Percentiles rank a stretch among this genome's conserved stretches.
Conservation (phyloP, 2,797 vertebrate species). For the Karalla daura region DNA sequence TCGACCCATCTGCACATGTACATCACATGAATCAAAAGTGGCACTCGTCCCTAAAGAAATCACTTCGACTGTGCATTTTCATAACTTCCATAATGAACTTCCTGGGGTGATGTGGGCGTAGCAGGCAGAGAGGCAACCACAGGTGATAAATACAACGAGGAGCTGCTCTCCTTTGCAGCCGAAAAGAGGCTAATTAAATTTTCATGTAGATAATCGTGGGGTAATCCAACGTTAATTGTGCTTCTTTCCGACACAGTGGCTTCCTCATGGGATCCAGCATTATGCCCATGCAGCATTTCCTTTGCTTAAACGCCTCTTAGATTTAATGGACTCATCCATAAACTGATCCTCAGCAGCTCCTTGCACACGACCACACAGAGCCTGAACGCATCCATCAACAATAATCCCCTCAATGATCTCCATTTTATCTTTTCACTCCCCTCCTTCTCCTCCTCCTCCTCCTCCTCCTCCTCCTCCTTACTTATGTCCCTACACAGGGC, state of each 20-base stretch:
- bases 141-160: slow-evolving; percentile 68
- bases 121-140: slow-evolving; percentile 54
- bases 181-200: slow-evolving; percentile 81
- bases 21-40: slow-evolving; percentile 63
- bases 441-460: slow-evolving; percentile 51
- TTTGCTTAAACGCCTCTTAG: slow-evolving; percentile 79
- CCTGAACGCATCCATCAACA: slow-evolving; percentile 75
- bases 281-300: slow-evolving; percentile 76
- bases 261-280: slow-evolving; percentile 66
- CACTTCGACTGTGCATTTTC: slow-evolving; percentile 51
- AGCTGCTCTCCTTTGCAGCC: slow-evolving; percentile 59
- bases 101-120: slow-evolving; percentile 44
- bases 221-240: slow-evolving; percentile 73
- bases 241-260: slow-evolving; percentile 64
- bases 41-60: slow-evolving; percentile 70
- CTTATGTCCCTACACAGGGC: slow-evolving; percentile 75
- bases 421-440: slow-evolving; percentile 76
- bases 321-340: slow-evolving; percentile 83
- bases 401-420: slow-evolving; percentile 83
- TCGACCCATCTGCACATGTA: slow-evolving; percentile 35
- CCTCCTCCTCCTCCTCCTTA: slow-evolving; percentile 59
- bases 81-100: slow-evolving; percentile 72
- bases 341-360: slow-evolving; percentile 69
- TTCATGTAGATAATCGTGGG: slow-evolving; percentile 80
- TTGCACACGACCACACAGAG: slow-evolving; percentile 69